Percentiles rank a stretch among this genome's conserved stretches.
These are phyloP conservation scores for Berghia stephanieae DNA, from an alignment of 1,140 invertebrate genomes.

Conservation along the genomic window DNA sequence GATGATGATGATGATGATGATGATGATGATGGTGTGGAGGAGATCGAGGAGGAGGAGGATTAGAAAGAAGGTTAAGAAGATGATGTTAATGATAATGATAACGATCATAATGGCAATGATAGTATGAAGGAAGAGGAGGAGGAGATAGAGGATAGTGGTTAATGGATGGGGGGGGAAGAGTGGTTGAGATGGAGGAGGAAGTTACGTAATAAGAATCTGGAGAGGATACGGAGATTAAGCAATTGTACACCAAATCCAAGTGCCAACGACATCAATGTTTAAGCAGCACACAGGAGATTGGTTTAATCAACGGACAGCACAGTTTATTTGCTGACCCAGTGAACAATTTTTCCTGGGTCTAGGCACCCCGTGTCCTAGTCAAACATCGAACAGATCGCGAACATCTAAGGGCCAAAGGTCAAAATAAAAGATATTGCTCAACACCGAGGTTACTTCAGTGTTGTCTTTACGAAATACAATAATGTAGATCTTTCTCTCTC, in stretches of 20 bases:
- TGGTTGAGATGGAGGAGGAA: too few relatives aligned
- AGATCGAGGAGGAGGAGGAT: background rate
- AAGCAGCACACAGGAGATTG: too few relatives aligned
- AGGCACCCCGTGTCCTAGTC: background rate
- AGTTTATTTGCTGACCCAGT: too few relatives aligned
- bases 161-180: background rate
- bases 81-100: background rate
- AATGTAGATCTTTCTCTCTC: background rate
- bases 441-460: background rate
- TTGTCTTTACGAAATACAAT: background rate
- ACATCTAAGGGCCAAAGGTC: background rate
- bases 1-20: constrained; percentile 32
- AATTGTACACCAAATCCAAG: background rate
- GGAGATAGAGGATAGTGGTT: background rate
- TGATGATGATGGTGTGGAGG: background rate
- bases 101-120: background rate
- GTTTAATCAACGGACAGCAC: too few relatives aligned
- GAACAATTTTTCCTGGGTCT: background rate
- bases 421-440: background rate
- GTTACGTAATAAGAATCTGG: too few relatives aligned
- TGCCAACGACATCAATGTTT: too few relatives aligned
- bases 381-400: background rate
- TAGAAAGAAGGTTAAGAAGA: too few relatives aligned
- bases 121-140: background rate
- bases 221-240: background rate